Percentiles rank a stretch among this genome's conserved stretches.
These are phyloP conservation scores for Anarrhichthys ocellatus DNA, from an alignment of 2,113 vertebrate species.

Conservation along the genomic window DNA sequence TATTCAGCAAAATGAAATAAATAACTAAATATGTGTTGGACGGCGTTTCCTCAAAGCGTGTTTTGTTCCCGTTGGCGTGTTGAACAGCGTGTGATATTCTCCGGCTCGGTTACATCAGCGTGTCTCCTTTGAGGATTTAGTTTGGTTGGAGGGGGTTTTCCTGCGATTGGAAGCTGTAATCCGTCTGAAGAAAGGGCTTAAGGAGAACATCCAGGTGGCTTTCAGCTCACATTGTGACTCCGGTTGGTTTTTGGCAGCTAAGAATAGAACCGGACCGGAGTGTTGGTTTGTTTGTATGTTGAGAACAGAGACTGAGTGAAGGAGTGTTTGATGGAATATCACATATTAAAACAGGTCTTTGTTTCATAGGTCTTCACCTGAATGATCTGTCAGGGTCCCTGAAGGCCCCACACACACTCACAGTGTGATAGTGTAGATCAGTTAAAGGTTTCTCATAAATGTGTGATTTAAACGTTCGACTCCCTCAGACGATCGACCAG, in stretches of 20 bases:
- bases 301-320: not conserved
- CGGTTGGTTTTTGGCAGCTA: not conserved
- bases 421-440: no score
- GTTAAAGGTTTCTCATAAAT: no score
- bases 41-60: not conserved
- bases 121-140: constrained; percentile 23
- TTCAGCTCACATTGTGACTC: constrained; percentile 11
- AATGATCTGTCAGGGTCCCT: no score
- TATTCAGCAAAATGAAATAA: constrained; percentile 18
- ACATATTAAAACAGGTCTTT: not conserved
- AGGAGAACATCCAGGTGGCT: constrained; percentile 36
- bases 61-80: constrained; percentile 2
- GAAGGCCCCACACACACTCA: no score
- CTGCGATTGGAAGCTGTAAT: constrained; percentile 36
- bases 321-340: not conserved
- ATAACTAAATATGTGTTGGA: not conserved
- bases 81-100: not conserved
- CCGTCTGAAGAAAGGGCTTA: constrained; percentile 49
- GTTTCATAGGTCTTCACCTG: no score
- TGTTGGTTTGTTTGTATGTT: not conserved
- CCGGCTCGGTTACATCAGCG: constrained; percentile 30
- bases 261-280: not conserved
- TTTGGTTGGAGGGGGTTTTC: constrained; percentile 37
- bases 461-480: no score
- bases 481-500: no score